Conservation (phyloP, 2,113 vertebrate species). For the Microtus ochrogaster region DNA sequence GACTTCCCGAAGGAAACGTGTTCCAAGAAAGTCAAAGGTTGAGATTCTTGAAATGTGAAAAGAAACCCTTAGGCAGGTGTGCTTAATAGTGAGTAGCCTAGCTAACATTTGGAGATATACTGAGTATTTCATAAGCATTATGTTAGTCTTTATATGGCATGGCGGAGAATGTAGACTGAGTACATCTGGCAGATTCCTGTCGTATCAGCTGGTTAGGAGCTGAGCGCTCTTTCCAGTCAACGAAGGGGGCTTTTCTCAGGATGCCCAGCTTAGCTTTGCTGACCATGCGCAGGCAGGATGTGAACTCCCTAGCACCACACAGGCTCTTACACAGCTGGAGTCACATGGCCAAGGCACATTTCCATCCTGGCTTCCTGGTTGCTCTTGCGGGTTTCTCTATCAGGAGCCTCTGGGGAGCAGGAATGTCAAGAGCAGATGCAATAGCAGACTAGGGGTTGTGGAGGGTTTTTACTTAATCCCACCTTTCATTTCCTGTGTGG, state of each 20-base stretch:
- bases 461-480: conserved; percentile 23
- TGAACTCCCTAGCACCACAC: neutral
- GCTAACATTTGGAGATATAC: neutral
- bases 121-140: neutral
- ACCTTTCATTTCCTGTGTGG: conserved; percentile 36
- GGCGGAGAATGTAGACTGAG: neutral
- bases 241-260: neutral
- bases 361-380: neutral
- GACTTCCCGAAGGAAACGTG: neutral
- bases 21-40: conserved; percentile 18
- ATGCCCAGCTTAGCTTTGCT: neutral
- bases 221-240: neutral
- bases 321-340: neutral
- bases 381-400: neutral
- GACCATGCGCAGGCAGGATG: neutral
- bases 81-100: neutral
- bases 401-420: neutral
- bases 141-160: neutral
- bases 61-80: neutral
- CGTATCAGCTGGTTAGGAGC: neutral
- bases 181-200: no score
- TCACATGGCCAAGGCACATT: neutral
- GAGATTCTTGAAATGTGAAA: conserved; percentile 18
- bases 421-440: neutral
- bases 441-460: neutral